These are phyloP conservation scores for Thunnus thynnus DNA, from an alignment of 2,113 vertebrate species.

Conservation along the genomic window DNA sequence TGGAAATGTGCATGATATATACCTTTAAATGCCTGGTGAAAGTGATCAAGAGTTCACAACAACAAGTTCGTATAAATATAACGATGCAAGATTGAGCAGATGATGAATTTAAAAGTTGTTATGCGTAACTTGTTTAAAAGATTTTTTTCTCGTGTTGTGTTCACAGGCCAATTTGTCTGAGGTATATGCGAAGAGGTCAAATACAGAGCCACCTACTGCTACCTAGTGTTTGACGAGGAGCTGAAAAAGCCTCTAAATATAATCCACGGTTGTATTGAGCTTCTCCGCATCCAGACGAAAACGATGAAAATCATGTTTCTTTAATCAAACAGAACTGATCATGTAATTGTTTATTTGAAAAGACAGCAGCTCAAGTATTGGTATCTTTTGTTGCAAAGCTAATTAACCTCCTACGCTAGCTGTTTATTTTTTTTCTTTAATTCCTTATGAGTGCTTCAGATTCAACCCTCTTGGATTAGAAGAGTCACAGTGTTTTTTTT, in stretches of 20 bases:
- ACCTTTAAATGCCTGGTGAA: background rate
- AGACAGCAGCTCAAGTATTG: slow-evolving; percentile 35
- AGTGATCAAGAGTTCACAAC: background rate
- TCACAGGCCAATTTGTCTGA: background rate
- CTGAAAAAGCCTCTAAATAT: slow-evolving; percentile 33
- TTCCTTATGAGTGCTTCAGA: slow-evolving; percentile 45
- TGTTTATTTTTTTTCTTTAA: slow-evolving; percentile 34
- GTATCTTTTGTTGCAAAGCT: slow-evolving; percentile 24
- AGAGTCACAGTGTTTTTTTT: background rate
- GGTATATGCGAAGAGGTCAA: slow-evolving; percentile 20
- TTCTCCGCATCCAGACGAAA: background rate
- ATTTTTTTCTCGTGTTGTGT: background rate
- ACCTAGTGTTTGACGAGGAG: slow-evolving; percentile 4
- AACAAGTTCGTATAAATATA: background rate
- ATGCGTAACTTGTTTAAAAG: background rate
- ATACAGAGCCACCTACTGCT: background rate
- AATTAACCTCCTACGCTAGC: slow-evolving; percentile 55
- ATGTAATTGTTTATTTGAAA: slow-evolving; percentile 55
- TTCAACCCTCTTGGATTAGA: slow-evolving; percentile 47
- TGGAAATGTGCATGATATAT: no score
- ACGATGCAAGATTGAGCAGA: background rate
- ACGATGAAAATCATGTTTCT: slow-evolving; percentile 12
- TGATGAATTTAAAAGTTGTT: background rate
- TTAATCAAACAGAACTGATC: slow-evolving; percentile 55
- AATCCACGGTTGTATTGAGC: slow-evolving; percentile 35